phyloP scores from a whole-genome alignment of 2,113 vertebrate species.

The Climacteris rufus region DNA sequence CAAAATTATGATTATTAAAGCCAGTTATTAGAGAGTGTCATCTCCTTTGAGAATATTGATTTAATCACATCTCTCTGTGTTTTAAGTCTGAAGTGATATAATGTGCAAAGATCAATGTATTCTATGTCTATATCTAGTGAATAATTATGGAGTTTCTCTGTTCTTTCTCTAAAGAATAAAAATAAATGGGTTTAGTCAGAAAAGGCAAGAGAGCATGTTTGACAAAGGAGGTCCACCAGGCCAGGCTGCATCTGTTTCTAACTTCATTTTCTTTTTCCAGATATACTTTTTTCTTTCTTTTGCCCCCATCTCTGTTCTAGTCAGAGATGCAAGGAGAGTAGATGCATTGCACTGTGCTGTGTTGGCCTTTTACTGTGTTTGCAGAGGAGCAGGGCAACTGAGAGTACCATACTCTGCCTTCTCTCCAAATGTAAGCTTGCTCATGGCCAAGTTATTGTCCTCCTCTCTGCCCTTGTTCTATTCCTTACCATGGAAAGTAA shows the following conservation, averaged over 20 bases:
- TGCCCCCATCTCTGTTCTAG: neutral
- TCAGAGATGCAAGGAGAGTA: neutral
- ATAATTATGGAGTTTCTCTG: neutral
- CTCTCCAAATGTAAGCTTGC: neutral
- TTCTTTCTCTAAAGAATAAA: neutral
- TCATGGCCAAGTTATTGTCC: neutral
- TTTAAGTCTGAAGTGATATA: constrained; percentile 15
- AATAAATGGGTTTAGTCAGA: neutral
- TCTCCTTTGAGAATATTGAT: constrained; percentile 36
- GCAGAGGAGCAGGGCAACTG: neutral
- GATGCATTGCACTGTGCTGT: neutral
- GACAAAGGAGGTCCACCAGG: neutral
- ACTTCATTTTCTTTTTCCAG: neutral
- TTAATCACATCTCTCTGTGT: neutral
- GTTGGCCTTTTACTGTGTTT: neutral
- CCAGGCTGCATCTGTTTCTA: neutral
- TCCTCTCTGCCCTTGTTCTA: neutral
- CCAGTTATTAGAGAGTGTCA: neutral
- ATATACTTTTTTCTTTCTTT: neutral
- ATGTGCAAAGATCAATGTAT: constrained; percentile 32
- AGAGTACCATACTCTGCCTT: neutral
- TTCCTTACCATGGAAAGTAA: neutral
- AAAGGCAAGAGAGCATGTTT: neutral
- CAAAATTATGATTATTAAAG: constrained; percentile 35
- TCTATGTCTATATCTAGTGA: neutral